Evolutionary conservation across 2,113 vertebrate species (phyloP).

Genomic region (Castor canadensis): DNA sequence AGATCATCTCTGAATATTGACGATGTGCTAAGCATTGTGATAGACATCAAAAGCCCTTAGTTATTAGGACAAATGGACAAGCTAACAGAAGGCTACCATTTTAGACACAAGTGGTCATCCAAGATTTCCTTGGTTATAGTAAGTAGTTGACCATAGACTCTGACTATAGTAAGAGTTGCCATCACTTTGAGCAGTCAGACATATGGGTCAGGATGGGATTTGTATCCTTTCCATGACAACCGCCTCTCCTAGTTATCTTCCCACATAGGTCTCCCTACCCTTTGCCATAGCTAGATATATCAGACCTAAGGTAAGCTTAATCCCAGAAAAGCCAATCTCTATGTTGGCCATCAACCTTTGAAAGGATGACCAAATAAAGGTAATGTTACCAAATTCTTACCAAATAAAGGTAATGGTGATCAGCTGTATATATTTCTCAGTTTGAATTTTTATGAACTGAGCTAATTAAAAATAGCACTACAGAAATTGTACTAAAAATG

Average conservation of each 20-base stretch:
- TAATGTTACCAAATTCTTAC: background rate
- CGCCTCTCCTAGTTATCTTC: background rate
- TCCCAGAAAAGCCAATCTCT: background rate
- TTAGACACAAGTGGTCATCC: background rate
- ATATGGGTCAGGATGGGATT: background rate
- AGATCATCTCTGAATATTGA: background rate
- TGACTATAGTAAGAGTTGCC: background rate
- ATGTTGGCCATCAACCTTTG: background rate
- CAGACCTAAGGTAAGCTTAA: background rate
- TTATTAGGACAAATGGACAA: background rate
- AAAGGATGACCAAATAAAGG: background rate
- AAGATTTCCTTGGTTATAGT: background rate
- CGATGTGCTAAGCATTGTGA: background rate
- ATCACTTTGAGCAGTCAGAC: background rate
- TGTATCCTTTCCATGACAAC: background rate
- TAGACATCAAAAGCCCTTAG: background rate
- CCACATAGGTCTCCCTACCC: accelerated
- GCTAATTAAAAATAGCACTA: background rate
- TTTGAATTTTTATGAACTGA: background rate
- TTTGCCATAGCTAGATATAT: background rate
- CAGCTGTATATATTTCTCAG: background rate
- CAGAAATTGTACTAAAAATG: background rate
- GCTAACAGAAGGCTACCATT: background rate
- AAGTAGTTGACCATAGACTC: background rate
- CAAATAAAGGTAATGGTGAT: background rate